phyloP scores from a whole-genome alignment of 1,140 invertebrate species.

The Drosophila cardini region DNA sequence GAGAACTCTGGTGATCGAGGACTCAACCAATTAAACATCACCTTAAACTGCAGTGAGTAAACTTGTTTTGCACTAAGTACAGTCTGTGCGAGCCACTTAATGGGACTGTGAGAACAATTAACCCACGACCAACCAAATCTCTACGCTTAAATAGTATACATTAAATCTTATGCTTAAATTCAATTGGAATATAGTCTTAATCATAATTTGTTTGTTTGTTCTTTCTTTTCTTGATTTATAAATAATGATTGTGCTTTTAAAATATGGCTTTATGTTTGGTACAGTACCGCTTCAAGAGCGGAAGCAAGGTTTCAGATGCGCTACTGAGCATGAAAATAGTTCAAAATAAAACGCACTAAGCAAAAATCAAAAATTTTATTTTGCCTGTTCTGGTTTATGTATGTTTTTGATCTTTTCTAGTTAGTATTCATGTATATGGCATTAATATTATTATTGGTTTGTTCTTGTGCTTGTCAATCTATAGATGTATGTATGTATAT shows the following conservation, averaged over 20 bases:
- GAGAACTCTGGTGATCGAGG: neutral
- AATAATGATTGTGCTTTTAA: neutral
- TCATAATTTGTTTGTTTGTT: slow-evolving; percentile 1
- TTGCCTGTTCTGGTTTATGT: slow-evolving; percentile 11
- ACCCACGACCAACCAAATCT: neutral
- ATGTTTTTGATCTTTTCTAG: slow-evolving; percentile 1
- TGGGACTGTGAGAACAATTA: neutral
- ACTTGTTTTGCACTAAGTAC: neutral
- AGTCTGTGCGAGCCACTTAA: slow-evolving; percentile 11
- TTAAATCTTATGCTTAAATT: neutral
- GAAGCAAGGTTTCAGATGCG: neutral
- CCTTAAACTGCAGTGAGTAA: slow-evolving; percentile 1
- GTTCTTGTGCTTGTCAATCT: slow-evolving; percentile 22
- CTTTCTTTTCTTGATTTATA: neutral
- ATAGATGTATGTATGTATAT: slow-evolving; percentile 18
- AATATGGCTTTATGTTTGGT: neutral
- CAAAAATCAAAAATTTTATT: slow-evolving; percentile 57
- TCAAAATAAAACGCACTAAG: slow-evolving; percentile 56
- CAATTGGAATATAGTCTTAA: neutral
- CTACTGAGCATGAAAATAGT: neutral
- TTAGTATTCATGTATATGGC: neutral
- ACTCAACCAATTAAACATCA: slow-evolving; percentile 8
- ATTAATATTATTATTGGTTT: slow-evolving; percentile 22
- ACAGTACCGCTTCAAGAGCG: neutral
- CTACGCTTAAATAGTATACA: neutral